Evolutionary conservation across 2,888 invertebrate species (phyloP), one percentile per base, ranked within the genome.

Genomic region (Hermaeophaga mercurialis): DNA sequence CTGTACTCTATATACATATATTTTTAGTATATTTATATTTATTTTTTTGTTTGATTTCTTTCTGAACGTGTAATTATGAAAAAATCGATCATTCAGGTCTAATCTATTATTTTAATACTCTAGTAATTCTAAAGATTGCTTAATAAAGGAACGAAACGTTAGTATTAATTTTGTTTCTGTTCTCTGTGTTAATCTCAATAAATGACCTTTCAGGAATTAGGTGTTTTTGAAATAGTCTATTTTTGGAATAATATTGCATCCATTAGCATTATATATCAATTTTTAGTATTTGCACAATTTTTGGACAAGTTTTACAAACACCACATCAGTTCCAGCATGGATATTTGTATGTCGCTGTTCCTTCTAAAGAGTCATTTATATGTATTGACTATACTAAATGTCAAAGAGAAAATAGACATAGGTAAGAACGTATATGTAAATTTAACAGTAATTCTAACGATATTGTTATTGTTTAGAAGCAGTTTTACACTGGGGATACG

Each of bases 211-310:
- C 7, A 11, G 7, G 9, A 1, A 2, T 34, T 11, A 14, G 5
- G 33, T 22, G 7, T 5, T 33, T 9, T 8, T 34, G 36, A 15
- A 9, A 34, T 14, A 8, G 5, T 6, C 14, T 38, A 15, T 15
- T 38, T n/a, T n/a, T n/a, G n/a, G n/a, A n/a, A n/a, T n/a, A n/a
- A n/a, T n/a, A n/a, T n/a, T n/a, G n/a, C n/a, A n/a, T n/a, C n/a
- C n/a, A n/a, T n/a, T n/a, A n/a, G n/a, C n/a, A n/a, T n/a, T n/a
- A n/a, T n/a, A n/a, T n/a, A n/a, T n/a, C n/a, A n/a, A n/a, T 11
- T 18, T 19, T 9, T 39, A 39, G 39, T 3, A 43, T 43, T 43
- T 43, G 24, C 11, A 43, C 43, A 3, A 43, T 43, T 24, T 43
- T 43, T 14, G 43, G 43, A n/a, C 24, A 43, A 26, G 24, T 14